Evolutionary conservation across 2,888 invertebrate species (phyloP).

Genomic region (Acleris cristana): DNA sequence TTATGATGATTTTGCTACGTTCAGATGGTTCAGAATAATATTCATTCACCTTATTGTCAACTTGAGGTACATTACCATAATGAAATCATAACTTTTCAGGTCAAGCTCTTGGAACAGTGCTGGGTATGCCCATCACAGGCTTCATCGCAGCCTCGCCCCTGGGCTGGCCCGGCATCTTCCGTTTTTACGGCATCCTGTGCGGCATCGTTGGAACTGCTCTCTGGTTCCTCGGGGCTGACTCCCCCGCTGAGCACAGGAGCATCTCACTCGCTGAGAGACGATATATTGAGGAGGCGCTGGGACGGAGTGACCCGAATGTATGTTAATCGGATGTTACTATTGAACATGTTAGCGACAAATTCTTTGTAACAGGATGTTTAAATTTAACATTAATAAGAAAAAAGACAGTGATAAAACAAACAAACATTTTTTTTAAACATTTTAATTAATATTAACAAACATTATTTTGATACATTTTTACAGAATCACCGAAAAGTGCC

Average conservation of each 20-base stretch:
- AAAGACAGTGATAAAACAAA: no score
- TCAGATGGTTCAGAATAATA: no score
- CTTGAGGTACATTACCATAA: not conserved
- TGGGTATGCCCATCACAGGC: constrained; percentile 89
- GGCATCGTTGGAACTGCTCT: constrained; percentile 82
- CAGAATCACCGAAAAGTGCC: constrained; percentile 83
- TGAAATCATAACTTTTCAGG: constrained; percentile 69
- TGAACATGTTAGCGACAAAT: no score
- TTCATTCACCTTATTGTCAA: no score
- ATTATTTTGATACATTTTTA: constrained; percentile 10
- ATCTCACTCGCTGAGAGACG: constrained; percentile 86
- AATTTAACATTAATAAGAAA: no score
- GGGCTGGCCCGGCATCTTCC: constrained; percentile 92
- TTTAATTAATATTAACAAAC: no score
- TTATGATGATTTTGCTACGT: no score
- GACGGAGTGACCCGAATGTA: constrained; percentile 50
- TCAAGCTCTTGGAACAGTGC: constrained; percentile 90
- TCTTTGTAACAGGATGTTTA: no score
- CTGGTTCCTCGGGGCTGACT: constrained; percentile 85
- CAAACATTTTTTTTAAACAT: no score
- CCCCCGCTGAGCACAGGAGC: constrained; percentile 85
- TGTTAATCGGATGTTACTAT: no score
- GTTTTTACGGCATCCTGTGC: constrained; percentile 87
- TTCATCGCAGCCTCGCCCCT: constrained; percentile 86
- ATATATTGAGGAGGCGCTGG: constrained; percentile 88